phyloP scores from a whole-genome alignment of 2,888 invertebrate species.

The Helleia helle region DNA sequence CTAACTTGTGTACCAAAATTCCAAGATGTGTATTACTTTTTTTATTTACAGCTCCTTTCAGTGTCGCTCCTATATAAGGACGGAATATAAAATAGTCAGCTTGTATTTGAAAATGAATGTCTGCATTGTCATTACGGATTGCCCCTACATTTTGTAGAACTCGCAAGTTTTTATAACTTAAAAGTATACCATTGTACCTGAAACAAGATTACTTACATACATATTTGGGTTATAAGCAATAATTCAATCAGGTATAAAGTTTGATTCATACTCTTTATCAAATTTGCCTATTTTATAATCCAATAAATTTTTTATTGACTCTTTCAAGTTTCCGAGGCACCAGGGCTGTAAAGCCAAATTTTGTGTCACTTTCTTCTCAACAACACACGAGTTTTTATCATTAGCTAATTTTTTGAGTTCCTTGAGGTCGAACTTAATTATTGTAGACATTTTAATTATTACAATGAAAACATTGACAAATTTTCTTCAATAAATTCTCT shows the following conservation, averaged over 20 bases:
- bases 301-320: slow-evolving; percentile 74
- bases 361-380: slow-evolving; percentile 67
- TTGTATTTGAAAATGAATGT: slow-evolving; percentile 77
- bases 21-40: slow-evolving; percentile 78
- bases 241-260: too few species aligned
- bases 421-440: slow-evolving; percentile 65
- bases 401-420: slow-evolving; percentile 69
- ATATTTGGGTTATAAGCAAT: neutral
- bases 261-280: slow-evolving; percentile 71
- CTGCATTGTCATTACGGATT: slow-evolving; percentile 76
- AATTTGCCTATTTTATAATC: slow-evolving; percentile 75
- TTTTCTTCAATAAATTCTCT: slow-evolving; percentile 1
- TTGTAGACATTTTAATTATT: slow-evolving; percentile 58
- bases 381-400: slow-evolving; percentile 73
- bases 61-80: slow-evolving; percentile 73
- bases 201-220: slow-evolving; percentile 28
- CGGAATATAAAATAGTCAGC: slow-evolving; percentile 79
- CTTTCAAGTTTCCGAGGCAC: slow-evolving; percentile 74
- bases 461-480: neutral
- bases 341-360: slow-evolving; percentile 77
- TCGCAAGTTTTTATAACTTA: slow-evolving; percentile 79
- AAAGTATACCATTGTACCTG: slow-evolving; percentile 78
- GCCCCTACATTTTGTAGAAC: slow-evolving; percentile 72
- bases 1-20: slow-evolving; percentile 76
- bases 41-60: slow-evolving; percentile 80